Percentiles rank a stretch among this genome's conserved stretches.
These are phyloP conservation scores for Epiblema foenella DNA, from an alignment of 2,888 invertebrate species.

Conservation along the genomic window DNA sequence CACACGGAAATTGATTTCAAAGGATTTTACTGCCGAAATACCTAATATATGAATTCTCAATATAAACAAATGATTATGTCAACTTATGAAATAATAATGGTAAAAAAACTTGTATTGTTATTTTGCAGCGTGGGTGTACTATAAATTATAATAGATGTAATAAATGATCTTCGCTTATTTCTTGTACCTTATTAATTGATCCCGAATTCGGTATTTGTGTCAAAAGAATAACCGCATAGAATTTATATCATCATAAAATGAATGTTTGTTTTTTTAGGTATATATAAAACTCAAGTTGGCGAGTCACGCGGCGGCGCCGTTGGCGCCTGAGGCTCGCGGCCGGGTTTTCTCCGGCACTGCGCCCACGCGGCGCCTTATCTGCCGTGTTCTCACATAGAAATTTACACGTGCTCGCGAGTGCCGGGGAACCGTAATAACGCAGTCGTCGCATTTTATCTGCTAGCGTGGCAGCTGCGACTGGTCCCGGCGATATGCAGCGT, in stretches of 20 bases:
- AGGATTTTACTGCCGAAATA: conserved; percentile 15
- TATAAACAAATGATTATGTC: conserved; percentile 47
- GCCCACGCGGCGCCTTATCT: conserved; percentile 77
- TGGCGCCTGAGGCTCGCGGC: conserved; percentile 61
- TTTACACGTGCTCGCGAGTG: conserved; percentile 81
- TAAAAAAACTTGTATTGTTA: conserved; percentile 19
- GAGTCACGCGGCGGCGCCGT: conserved; percentile 48
- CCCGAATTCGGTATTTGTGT: conserved; percentile 58
- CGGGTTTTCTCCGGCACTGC: conserved; percentile 62
- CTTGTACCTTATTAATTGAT: conserved; percentile 62
- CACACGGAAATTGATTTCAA: conserved; percentile 28
- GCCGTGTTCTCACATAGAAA: conserved; percentile 79
- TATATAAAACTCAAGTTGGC: conserved; percentile 62
- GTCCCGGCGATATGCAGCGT: conserved; percentile 62
- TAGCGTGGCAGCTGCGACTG: conserved; percentile 66
- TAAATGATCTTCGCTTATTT: conserved; percentile 60
- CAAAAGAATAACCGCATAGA: conserved; percentile 58
- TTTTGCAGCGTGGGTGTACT: conserved; percentile 58
- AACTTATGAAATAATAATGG: conserved; percentile 43
- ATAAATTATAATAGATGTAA: conserved; percentile 60
- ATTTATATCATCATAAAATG: conserved; percentile 53
- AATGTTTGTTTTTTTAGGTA: conserved; percentile 50
- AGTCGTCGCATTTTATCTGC: conserved; percentile 79
- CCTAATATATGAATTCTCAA: conserved; percentile 21
- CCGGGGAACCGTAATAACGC: conserved; percentile 72